phyloP scores from a whole-genome alignment of 2,888 invertebrate genomes.

The Rosalia funebris region DNA sequence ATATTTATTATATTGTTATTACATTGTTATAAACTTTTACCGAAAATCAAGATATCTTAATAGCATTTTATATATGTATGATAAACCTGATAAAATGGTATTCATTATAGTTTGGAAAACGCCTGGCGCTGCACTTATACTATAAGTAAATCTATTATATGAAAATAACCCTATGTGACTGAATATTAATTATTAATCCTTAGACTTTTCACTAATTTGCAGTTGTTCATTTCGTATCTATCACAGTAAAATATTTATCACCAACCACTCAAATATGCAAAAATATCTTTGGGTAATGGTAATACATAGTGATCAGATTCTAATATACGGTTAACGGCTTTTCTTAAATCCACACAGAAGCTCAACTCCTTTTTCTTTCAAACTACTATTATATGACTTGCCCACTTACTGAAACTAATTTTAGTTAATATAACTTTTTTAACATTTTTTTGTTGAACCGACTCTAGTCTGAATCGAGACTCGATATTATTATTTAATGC shows the following conservation, averaged over 20 bases:
- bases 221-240: constrained; percentile 42
- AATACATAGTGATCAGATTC: constrained; percentile 50
- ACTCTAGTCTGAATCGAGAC: not conserved
- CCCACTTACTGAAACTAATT: constrained; percentile 43
- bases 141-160: constrained; percentile 46
- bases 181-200: constrained; percentile 45
- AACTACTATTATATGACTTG: constrained; percentile 50
- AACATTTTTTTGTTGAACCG: not conserved
- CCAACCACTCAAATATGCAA: constrained; percentile 1
- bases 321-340: constrained; percentile 45
- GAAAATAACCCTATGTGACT: constrained; percentile 45
- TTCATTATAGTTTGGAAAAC: constrained; percentile 45
- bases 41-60: constrained; percentile 43
- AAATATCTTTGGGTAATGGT: constrained; percentile 33
- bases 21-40: constrained; percentile 34
- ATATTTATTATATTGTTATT: constrained; percentile 30
- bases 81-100: constrained; percentile 31
- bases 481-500: not conserved
- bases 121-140: constrained; percentile 45
- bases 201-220: constrained; percentile 38
- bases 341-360: constrained; percentile 53
- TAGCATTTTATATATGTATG: constrained; percentile 33
- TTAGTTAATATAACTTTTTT: constrained; percentile 31
- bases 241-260: constrained; percentile 2
- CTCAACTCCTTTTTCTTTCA: constrained; percentile 45